phyloP scores from a whole-genome alignment of 92 coral and sea anemone species.

The Palythoa caribaeorum region DNA sequence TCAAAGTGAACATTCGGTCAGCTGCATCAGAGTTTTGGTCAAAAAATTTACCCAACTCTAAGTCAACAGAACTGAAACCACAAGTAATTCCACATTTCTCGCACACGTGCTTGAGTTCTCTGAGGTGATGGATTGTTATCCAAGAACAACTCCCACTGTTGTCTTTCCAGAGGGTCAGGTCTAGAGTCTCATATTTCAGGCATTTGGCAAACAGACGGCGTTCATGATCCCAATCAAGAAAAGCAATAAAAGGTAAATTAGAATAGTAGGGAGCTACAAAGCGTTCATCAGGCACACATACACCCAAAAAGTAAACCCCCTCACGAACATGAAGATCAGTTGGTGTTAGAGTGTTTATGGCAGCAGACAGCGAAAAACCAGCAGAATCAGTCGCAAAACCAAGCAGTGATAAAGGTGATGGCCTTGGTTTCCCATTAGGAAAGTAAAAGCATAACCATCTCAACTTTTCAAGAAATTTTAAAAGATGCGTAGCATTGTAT shows the following conservation, averaged over 20 bases:
- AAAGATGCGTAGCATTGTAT: constrained; percentile 49
- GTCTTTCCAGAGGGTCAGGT: constrained; percentile 29
- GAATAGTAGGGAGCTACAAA: constrained; percentile 50
- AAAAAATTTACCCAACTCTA: constrained; percentile 49
- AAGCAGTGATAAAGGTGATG: constrained; percentile 55
- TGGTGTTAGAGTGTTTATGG: constrained; percentile 60
- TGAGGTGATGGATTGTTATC: constrained; percentile 36
- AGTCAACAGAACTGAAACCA: constrained; percentile 45
- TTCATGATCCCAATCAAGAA: constrained; percentile 55
- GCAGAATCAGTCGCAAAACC: constrained; percentile 70
- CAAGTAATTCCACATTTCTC: constrained; percentile 28
- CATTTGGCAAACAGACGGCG: constrained; percentile 54
- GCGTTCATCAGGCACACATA: constrained; percentile 46
- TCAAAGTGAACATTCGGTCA: constrained; percentile 41
- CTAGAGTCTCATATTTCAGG: constrained; percentile 39
- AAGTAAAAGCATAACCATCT: constrained; percentile 41
- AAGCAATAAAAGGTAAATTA: constrained; percentile 40
- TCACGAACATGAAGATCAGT: constrained; percentile 26
- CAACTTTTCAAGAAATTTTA: constrained; percentile 55
- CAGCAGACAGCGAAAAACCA: constrained; percentile 67
- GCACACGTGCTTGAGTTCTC: constrained; percentile 34
- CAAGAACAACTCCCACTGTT: constrained; percentile 1
- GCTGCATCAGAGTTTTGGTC: constrained; percentile 56
- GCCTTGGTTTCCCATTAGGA: constrained; percentile 16
- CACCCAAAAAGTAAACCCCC: constrained; percentile 42